Percentiles rank a stretch among this genome's conserved stretches.
These are phyloP conservation scores for Neofelis nebulosa DNA, from an alignment of 2,113 vertebrate species.

Conservation along the genomic window DNA sequence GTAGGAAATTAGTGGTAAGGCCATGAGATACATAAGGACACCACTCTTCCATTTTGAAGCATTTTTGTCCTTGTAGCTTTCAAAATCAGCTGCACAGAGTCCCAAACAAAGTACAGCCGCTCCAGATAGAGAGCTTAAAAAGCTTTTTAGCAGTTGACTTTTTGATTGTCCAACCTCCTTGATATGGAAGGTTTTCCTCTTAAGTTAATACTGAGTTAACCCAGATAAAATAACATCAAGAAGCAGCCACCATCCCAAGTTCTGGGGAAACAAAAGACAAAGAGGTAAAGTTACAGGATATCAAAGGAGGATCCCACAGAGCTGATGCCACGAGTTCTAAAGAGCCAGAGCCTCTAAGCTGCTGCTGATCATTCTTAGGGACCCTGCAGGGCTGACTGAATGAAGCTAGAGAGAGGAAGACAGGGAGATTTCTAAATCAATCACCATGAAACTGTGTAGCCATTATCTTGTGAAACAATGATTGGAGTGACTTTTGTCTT, in stretches of 20 bases:
- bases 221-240: background rate
- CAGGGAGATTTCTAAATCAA: background rate
- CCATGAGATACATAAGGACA: background rate
- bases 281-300: background rate
- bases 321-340: background rate
- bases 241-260: background rate
- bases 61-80: background rate
- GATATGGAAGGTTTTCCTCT: background rate
- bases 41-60: background rate
- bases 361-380: background rate
- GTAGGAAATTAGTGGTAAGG: background rate
- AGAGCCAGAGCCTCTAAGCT: background rate
- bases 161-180: background rate
- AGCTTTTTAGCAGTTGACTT: background rate
- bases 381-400: background rate
- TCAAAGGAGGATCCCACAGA: background rate
- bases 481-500: background rate
- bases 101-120: background rate
- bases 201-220: background rate
- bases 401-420: background rate
- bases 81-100: background rate
- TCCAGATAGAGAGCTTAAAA: background rate
- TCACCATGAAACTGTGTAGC: background rate
- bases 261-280: background rate
- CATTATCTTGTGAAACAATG: background rate